phyloP scores from a whole-genome alignment of 2,888 invertebrate genomes.

The Dascillus cervinus region DNA sequence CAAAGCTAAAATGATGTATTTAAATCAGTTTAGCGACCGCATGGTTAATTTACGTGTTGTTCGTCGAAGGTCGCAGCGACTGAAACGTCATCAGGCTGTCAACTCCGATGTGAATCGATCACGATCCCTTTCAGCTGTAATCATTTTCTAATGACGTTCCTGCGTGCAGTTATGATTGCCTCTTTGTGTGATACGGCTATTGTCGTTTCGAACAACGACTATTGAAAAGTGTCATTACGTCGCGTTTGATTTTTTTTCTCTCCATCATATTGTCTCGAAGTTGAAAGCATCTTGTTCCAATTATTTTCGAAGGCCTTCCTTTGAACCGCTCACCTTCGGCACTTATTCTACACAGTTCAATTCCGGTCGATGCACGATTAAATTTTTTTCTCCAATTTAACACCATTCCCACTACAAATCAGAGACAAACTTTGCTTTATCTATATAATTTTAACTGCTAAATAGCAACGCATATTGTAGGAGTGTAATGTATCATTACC shows the following conservation, averaged over 20 bases:
- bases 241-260: neutral
- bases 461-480: conserved; percentile 27
- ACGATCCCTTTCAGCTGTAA: conserved; percentile 1
- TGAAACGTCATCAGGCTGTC: conserved; percentile 2
- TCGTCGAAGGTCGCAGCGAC: neutral
- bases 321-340: no score
- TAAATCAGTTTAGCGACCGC: neutral
- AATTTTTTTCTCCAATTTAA: no score
- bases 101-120: conserved; percentile 1
- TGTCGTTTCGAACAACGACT: neutral
- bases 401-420: no score
- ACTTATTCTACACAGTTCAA: no score
- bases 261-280: neutral
- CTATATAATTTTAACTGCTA: conserved; percentile 30
- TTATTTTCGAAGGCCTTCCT: conserved; percentile 2
- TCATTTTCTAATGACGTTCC: conserved; percentile 3
- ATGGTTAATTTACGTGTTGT: no score
- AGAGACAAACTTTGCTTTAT: conserved; percentile 23
- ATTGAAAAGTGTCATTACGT: neutral
- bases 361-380: no score
- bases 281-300: conserved; percentile 1
- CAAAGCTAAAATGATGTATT: neutral
- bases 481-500: conserved; percentile 26
- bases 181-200: neutral
- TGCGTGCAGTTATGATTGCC: neutral